Base-by-base conservation (phyloP, 1,140 invertebrate species). In the Leptoteleia sp. region DNA sequence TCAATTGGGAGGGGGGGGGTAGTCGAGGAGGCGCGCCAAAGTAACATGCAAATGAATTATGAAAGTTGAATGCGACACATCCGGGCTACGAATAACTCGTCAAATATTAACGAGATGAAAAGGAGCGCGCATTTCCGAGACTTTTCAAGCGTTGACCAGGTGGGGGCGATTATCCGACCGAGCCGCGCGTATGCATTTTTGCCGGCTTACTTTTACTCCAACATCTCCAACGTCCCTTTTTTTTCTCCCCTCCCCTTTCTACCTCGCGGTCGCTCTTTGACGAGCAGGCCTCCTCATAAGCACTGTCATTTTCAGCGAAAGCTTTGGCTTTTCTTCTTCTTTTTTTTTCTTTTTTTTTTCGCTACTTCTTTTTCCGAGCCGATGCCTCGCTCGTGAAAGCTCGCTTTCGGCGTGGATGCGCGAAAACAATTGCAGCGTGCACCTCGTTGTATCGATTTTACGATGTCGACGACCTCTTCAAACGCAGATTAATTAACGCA, bases 391-490 rank as follows among this genome's bases (percentile, higher is more conserved):
- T 61, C 59, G 59, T 47, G 64, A 67, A 55, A 67, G 64, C 48
- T 15, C 29, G 35, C 62, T 50, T 62, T 62, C 27, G 43, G 45
- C 45, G 61, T 31, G 42, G 40, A 47, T 55, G 48, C 40, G 50
- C 29, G 50, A 47, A 67, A 67, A 67, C 48, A 67, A 67, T 67
- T 35, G 48, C 62, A 67, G 4, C 40, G 15, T 38, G 62, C 40
- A 55, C 48, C 42, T 27, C 15, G 47, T 43, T 37, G 50, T 67
- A 68, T 68, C 64, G 64, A 68, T 68, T 68, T 68, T 68, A 12
- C 42, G 25, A 68, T 57, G 64, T 68, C 64, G 52, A 57, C 65
- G 65, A 70, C 65, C 65, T 59, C 48, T 54, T 57, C 19, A 11
- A 47, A 13, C 12, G 52, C 38, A 35, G 42, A 70, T 70, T 57